Conservation (phyloP, 2,888 invertebrate species). For the Cheilosia urbana region DNA sequence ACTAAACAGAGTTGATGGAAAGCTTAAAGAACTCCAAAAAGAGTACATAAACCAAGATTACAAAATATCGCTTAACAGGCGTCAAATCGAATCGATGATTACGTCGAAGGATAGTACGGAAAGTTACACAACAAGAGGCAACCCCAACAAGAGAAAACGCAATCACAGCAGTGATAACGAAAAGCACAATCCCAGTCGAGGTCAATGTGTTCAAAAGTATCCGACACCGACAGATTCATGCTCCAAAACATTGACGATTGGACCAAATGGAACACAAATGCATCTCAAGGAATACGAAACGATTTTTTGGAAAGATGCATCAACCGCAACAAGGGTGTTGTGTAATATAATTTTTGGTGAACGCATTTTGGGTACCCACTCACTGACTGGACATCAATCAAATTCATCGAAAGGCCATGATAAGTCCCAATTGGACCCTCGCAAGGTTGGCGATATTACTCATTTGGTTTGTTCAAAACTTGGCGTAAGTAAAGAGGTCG, state of each 20-base stretch:
- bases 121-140: neutral
- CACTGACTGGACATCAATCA: conserved; percentile 85
- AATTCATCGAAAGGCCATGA: conserved; percentile 79
- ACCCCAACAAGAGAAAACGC: conserved; percentile 4
- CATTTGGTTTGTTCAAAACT: conserved; percentile 78
- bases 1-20: neutral
- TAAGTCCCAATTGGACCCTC: conserved; percentile 82
- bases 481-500: conserved; percentile 16
- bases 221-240: neutral
- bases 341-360: conserved; percentile 85
- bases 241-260: conserved; percentile 76
- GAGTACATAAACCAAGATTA: conserved; percentile 1
- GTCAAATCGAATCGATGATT: neutral
- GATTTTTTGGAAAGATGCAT: conserved; percentile 84
- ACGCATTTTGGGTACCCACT: conserved; percentile 85
- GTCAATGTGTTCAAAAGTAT: neutral
- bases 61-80: neutral
- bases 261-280: conserved; percentile 80
- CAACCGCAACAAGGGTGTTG: conserved; percentile 84
- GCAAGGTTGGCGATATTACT: conserved; percentile 84
- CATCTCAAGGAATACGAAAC: conserved; percentile 81
- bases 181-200: neutral
- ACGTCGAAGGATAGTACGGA: neutral
- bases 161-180: neutral
- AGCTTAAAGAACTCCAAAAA: conserved; percentile 13